Conservation (phyloP, 2,888 invertebrate genomes). For the Tiphia femorata region DNA sequence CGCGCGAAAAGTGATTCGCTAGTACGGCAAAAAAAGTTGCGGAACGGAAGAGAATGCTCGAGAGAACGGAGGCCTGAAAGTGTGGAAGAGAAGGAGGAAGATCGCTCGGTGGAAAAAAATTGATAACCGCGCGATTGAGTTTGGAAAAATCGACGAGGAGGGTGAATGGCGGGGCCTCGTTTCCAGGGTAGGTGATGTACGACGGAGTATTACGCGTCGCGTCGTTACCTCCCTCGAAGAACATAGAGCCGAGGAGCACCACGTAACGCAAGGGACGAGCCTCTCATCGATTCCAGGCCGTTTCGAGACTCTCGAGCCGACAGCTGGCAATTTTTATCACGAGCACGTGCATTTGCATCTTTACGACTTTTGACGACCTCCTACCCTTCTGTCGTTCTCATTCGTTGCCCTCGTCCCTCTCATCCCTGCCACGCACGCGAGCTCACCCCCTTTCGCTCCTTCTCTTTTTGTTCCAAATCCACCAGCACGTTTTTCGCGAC, state of each 20-base stretch:
- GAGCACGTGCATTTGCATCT: constrained; percentile 44
- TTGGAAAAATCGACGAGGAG: too few relatives aligned
- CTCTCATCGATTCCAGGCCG: constrained; percentile 29
- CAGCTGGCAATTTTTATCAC: constrained; percentile 42
- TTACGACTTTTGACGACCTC: constrained; percentile 41
- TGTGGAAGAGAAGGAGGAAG: too few relatives aligned
- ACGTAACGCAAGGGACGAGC: constrained; percentile 6
- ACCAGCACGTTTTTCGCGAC: neutral
- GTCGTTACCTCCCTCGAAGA: constrained; percentile 8
- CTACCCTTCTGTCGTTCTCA: neutral
- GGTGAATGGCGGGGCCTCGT: too few relatives aligned
- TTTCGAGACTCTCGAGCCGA: constrained; percentile 19
- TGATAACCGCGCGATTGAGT: too few relatives aligned
- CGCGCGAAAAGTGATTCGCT: too few relatives aligned
- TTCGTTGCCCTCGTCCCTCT: neutral
- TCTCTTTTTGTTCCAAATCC: neutral
- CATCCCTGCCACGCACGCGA: neutral
- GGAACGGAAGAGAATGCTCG: too few relatives aligned
- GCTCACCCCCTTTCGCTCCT: neutral
- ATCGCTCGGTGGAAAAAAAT: too few relatives aligned
- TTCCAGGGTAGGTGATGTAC: constrained; percentile 19
- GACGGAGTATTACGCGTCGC: constrained; percentile 13
- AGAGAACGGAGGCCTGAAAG: too few relatives aligned
- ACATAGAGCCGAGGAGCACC: constrained; percentile 10
- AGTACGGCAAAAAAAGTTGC: too few relatives aligned